phyloP scores from a whole-genome alignment of 2,797 vertebrate genomes.

The Rachycentron canadum region DNA sequence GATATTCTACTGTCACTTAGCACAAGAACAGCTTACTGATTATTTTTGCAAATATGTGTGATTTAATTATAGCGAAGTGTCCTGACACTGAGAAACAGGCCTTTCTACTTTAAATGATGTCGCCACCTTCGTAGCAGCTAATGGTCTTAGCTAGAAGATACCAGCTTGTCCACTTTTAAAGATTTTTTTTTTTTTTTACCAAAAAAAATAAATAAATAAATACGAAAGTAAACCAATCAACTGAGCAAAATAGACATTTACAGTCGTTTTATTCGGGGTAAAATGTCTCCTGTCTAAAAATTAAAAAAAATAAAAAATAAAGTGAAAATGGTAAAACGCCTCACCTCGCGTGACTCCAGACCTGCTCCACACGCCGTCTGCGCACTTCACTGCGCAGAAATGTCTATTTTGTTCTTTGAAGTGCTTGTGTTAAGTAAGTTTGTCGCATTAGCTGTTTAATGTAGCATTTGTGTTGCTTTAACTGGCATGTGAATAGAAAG shows the following conservation, averaged over 20 bases:
- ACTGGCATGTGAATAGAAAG: not conserved
- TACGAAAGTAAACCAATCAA: not conserved
- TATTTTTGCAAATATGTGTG: not conserved
- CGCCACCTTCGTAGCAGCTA: not conserved
- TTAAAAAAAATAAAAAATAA: too few relatives aligned
- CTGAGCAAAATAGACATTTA: not conserved
- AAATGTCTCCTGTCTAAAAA: slow-evolving; percentile 18
- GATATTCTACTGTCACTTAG: not conserved
- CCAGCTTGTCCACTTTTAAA: not conserved
- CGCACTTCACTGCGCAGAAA: rapidly evolving
- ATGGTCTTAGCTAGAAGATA: not conserved
- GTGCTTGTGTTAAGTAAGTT: too few relatives aligned
- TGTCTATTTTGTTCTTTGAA: too few relatives aligned
- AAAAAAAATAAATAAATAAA: too few relatives aligned
- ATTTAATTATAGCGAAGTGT: not conserved
- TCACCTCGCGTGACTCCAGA: too few relatives aligned
- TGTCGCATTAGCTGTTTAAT: not conserved
- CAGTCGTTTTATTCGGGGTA: not conserved
- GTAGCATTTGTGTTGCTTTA: not conserved
- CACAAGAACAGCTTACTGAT: not conserved
- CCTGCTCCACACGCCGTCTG: not conserved
- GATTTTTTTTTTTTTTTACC: not conserved
- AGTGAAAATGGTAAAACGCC: too few relatives aligned
- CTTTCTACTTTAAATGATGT: not conserved
- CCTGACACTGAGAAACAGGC: not conserved